Evolutionary conservation across 2,797 vertebrate genomes (phyloP).

Genomic region (Halcyon chelicuti): DNA sequence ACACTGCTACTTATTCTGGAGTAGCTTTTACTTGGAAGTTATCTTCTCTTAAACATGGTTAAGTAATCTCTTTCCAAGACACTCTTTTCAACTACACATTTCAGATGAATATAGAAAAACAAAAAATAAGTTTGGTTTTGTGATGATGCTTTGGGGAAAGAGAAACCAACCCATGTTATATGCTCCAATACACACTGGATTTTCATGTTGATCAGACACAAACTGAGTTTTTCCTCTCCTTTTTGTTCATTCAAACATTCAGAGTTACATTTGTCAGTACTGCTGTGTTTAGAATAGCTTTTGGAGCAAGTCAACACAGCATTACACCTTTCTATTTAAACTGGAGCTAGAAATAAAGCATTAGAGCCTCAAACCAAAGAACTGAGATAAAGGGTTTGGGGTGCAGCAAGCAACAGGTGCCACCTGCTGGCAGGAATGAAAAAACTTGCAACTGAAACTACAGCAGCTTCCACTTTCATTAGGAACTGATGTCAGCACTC

Average conservation of each 20-base stretch:
- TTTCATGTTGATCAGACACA: not conserved
- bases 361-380: not conserved
- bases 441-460: not conserved
- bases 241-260: not conserved
- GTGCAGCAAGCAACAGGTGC: not conserved
- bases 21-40: not conserved
- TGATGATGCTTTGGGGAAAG: not conserved
- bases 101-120: not conserved
- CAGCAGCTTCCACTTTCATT: not conserved
- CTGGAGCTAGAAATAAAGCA: not conserved
- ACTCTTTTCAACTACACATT: not conserved
- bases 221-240: not conserved
- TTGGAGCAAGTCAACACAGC: not conserved
- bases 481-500: not conserved
- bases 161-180: not conserved
- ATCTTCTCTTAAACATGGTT: not conserved
- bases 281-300: not conserved
- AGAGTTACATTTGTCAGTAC: not conserved
- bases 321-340: not conserved
- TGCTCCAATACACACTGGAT: not conserved
- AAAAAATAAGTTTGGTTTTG: not conserved
- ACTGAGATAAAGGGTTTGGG: not conserved
- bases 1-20: not conserved
- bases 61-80: not conserved
- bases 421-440: not conserved